These are phyloP conservation scores for Apodemus sylvaticus DNA, from an alignment of 2,113 vertebrate species.

Conservation along the genomic window DNA sequence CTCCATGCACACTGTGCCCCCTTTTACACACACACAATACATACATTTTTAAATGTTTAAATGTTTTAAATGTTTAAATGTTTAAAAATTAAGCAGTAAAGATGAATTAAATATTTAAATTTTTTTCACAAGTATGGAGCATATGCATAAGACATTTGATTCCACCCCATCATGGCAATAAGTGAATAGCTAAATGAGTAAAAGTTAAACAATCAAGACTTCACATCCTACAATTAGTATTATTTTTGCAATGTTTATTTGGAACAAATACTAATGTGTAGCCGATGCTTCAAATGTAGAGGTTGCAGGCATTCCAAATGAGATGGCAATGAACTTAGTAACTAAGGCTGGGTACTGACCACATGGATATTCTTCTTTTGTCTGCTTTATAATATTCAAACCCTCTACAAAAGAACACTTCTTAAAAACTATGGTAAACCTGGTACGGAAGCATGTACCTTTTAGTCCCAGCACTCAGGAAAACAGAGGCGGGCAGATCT, in stretches of 20 bases:
- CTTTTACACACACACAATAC: neutral
- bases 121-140: neutral
- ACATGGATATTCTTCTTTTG: neutral
- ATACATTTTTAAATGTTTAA: neutral
- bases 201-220: neutral
- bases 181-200: neutral
- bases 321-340: neutral
- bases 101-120: neutral
- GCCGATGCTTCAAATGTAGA: neutral
- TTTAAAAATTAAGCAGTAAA: neutral
- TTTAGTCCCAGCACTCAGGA: neutral
- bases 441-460: neutral
- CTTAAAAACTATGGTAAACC: slow-evolving; percentile 26
- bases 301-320: neutral
- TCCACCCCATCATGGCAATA: neutral
- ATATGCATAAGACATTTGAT: neutral
- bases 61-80: neutral
- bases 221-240: slow-evolving; percentile 11
- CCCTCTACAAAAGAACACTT: neutral
- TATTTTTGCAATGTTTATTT: slow-evolving; percentile 27
- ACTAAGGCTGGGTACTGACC: neutral
- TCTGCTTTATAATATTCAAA: slow-evolving; percentile 22
- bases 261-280: neutral
- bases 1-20: neutral
- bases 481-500: neutral